These are phyloP conservation scores for Gasterosteus aculeatus DNA, from an alignment of 2,113 vertebrate species.

Conservation along the genomic window DNA sequence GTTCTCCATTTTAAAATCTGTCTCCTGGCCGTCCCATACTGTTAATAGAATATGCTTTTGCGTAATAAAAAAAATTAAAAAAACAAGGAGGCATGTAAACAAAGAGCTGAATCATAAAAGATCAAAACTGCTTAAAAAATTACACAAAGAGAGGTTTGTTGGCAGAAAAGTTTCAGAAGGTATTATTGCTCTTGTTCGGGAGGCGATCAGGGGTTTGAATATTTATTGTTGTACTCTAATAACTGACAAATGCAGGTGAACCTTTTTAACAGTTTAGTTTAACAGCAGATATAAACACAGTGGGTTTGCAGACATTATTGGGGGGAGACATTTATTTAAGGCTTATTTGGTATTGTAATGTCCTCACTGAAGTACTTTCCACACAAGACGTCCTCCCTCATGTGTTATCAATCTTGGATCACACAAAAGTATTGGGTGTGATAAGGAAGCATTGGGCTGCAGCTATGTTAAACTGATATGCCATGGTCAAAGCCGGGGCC, in stretches of 20 bases:
- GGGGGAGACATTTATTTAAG: conserved; percentile 28
- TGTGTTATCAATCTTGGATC: conserved; percentile 44
- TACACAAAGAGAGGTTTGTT: background rate
- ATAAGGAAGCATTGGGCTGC: conserved; percentile 1
- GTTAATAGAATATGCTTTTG: background rate
- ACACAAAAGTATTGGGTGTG: conserved; percentile 22
- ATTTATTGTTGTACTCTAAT: background rate
- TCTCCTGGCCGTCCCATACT: background rate
- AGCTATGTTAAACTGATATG: conserved; percentile 37
- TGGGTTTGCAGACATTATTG: background rate
- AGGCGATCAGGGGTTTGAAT: too few species aligned
- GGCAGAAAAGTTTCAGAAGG: background rate
- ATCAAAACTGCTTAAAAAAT: background rate
- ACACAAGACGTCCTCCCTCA: conserved; percentile 24
- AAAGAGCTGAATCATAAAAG: background rate
- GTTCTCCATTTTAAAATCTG: conserved; percentile 12
- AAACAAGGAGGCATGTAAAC: background rate
- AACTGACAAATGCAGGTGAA: background rate
- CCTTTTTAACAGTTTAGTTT: background rate
- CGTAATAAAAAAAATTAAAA: background rate
- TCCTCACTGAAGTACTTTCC: conserved; percentile 29
- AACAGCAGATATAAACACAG: conserved; percentile 30
- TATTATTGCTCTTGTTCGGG: background rate
- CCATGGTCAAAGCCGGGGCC: conserved; percentile 14
- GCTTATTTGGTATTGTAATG: conserved; percentile 43